Percentiles rank a stretch among this genome's conserved stretches.
Evolutionary conservation across 1,140 invertebrate genomes (phyloP).

Genomic region (Panulirus ornatus): DNA sequence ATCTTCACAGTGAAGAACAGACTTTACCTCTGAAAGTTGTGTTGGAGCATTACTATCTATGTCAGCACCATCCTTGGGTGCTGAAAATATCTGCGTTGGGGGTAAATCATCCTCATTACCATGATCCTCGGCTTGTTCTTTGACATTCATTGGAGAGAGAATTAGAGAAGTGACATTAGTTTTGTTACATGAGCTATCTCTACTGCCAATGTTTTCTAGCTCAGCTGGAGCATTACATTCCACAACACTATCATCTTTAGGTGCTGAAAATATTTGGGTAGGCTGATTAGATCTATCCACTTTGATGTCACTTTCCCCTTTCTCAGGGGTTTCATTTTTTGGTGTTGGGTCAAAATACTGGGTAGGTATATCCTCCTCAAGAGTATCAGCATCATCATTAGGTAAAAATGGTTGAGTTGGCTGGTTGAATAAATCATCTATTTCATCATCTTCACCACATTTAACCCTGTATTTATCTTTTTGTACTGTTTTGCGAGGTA

Average conservation of each 20-base stretch:
- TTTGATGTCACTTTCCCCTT: slow-evolving; percentile 15
- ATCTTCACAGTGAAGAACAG: not conserved
- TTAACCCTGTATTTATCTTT: not conserved
- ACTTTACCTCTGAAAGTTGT: slow-evolving; percentile 8
- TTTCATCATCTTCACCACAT: slow-evolving; percentile 18
- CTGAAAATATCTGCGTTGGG: slow-evolving; percentile 27
- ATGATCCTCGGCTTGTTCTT: not conserved
- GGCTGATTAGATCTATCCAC: slow-evolving; percentile 36
- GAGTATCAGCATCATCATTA: not conserved
- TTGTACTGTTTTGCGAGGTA: not conserved
- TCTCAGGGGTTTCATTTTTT: not conserved
- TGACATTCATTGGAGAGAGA: not conserved
- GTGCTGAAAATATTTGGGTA: slow-evolving; percentile 2
- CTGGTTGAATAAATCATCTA: slow-evolving; percentile 30
- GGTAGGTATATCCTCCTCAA: not conserved
- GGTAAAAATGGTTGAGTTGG: slow-evolving; percentile 28
- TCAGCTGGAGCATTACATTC: not conserved
- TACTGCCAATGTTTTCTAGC: not conserved
- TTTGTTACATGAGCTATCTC: not conserved
- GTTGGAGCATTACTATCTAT: slow-evolving; percentile 34
- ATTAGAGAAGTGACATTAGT: not conserved
- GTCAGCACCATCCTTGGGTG: not conserved
- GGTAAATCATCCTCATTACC: slow-evolving; percentile 25
- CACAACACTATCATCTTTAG: not conserved
- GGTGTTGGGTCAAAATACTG: slow-evolving; percentile 2